Evolutionary conservation across 2,888 invertebrate species (phyloP).

Genomic region (Aleiodes leptofemur): DNA sequence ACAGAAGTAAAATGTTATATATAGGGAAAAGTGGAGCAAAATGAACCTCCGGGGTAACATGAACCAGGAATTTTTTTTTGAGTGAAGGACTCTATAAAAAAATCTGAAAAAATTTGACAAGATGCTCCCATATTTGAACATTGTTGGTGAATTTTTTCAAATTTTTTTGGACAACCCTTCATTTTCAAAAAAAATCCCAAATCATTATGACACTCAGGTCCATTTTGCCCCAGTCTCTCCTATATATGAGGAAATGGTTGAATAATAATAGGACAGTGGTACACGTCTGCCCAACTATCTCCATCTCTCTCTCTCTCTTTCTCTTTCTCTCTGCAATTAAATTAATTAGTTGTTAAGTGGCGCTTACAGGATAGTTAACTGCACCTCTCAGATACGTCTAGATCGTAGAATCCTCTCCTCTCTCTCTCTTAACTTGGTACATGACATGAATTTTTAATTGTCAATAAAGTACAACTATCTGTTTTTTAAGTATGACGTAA

Average conservation of each 20-base stretch:
- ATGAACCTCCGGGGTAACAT: too few relatives aligned
- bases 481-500: not conserved
- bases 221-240: too few relatives aligned
- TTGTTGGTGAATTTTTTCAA: too few relatives aligned
- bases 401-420: not conserved
- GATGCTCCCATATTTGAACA: too few relatives aligned
- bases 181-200: too few relatives aligned
- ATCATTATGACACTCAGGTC: too few relatives aligned
- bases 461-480: conserved; percentile 23
- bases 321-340: conserved; percentile 29
- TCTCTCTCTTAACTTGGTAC: conserved; percentile 2
- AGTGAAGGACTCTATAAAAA: too few relatives aligned
- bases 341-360: conserved; percentile 39
- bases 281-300: not conserved
- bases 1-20: not conserved
- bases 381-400: conserved; percentile 19
- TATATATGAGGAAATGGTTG: not conserved
- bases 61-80: too few relatives aligned
- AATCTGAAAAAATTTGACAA: too few relatives aligned
- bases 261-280: conserved; percentile 19
- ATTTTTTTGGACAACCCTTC: too few relatives aligned
- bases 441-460: conserved; percentile 31
- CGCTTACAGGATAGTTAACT: conserved; percentile 35
- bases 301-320: conserved; percentile 11
- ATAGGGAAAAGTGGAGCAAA: not conserved